Base-by-base conservation (phyloP, 2,113 vertebrate genomes). In the Tupaia tana region DNA sequence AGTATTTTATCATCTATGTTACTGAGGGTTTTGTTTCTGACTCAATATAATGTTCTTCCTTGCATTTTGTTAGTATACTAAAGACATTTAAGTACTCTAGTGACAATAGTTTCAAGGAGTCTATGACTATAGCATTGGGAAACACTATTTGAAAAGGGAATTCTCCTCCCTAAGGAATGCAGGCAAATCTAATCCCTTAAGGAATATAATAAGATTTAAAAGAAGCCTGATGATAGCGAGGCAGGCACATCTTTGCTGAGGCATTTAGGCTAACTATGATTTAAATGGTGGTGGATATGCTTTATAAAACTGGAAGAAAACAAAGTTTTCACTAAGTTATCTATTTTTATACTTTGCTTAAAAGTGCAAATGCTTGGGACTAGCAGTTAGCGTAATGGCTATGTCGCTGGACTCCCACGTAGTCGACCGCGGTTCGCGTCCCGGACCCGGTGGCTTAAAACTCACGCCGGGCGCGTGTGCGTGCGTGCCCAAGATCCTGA, bases 261-360 rank as follows among this genome's bases (percentile, higher is more conserved):
- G 27, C 58, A 83, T 94, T 93, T 24, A 91, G 81, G 73, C 70
- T 43, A 43, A 43, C 43, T 83, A 29, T 73, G 59, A 69, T 84
- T 93, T 70, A 79, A 43, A 87, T 59, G 56, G 15, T 89, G 59
- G 43, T 89, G 75, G 79, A 75, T 86, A 93, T 95, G 31, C 61
- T 93, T 91, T 82, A 84, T 29, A 87, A 93, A 97, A 96, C 58
- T 96, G 59, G 43, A 89, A 83, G 67, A 89, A 77, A 93, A 83
- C 89, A 89, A 94, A 95, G 34, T 25, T 94, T 86, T 95, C 83
- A 73, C 66, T 71, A 73, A 54, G 24, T 89, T 91, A 43, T 95
- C 58, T 93, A 84, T 89, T 94, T 92, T 93, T 64, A 92, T 94
- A 91, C 86, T 94, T 96, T 95, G 67, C 85, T 96, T 86, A 85